Percentiles rank a stretch among this genome's conserved stretches.
phyloP scores from a whole-genome alignment of 2,888 invertebrate species.

The Mythimna pallens region DNA sequence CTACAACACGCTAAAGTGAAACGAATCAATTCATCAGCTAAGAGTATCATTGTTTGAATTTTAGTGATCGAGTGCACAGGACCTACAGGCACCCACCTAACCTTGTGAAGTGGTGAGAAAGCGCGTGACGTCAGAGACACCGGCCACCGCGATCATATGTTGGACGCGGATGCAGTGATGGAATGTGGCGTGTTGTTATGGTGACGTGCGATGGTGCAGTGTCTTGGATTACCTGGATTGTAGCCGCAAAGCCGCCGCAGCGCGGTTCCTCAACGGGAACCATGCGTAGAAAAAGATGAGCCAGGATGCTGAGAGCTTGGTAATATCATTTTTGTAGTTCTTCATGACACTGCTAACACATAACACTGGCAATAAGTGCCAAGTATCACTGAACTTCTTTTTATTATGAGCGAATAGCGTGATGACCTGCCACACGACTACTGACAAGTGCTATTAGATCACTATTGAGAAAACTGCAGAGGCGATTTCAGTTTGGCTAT shows the following conservation, averaged over 20 bases:
- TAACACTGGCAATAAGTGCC: slow-evolving; percentile 9
- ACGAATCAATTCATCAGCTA: slow-evolving; percentile 76
- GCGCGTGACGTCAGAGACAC: slow-evolving; percentile 88
- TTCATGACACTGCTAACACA: slow-evolving; percentile 43
- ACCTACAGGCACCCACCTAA: slow-evolving; percentile 69
- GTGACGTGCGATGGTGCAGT: slow-evolving; percentile 86
- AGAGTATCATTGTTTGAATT: slow-evolving; percentile 71
- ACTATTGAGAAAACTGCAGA: slow-evolving; percentile 70
- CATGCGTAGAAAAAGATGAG: slow-evolving; percentile 94
- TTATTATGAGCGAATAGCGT: slow-evolving; percentile 10
- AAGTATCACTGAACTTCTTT: slow-evolving; percentile 8
- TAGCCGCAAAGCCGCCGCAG: slow-evolving; percentile 80
- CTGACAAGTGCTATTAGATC: slow-evolving; percentile 65
- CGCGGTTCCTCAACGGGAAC: slow-evolving; percentile 86
- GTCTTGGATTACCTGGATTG: slow-evolving; percentile 81
- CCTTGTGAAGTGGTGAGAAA: slow-evolving; percentile 87
- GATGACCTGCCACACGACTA: slow-evolving; percentile 47
- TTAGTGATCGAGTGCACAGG: slow-evolving; percentile 68
- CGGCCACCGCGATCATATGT: slow-evolving; percentile 89
- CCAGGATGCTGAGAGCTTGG: slow-evolving; percentile 94
- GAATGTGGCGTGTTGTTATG: slow-evolving; percentile 89
- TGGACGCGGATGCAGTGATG: slow-evolving; percentile 90
- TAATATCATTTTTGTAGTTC: slow-evolving; percentile 87
- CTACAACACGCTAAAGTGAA: slow-evolving; percentile 74
- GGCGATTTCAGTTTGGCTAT: slow-evolving; percentile 76